Percentiles rank a stretch among this genome's conserved stretches.
phyloP scores from a whole-genome alignment of 2,888 invertebrate genomes.

The Drosophila diplacantha region DNA sequence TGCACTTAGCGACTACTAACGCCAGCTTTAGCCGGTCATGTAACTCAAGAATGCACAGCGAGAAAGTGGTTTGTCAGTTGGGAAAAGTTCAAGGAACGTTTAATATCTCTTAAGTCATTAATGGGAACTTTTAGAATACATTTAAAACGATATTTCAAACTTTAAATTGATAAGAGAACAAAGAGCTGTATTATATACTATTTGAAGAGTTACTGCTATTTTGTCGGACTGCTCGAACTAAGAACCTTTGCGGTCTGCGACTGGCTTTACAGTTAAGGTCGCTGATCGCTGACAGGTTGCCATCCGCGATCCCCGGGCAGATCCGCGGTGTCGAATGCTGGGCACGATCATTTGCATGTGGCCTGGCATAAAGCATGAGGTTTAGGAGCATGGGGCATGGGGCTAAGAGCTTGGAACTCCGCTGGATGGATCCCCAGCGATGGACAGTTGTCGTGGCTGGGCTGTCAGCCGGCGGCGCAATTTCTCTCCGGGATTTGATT shows the following conservation, averaged over 20 bases:
- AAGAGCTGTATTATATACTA: too few relatives aligned
- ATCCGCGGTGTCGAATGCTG: constrained; percentile 57
- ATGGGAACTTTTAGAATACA: too few relatives aligned
- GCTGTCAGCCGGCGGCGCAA: constrained; percentile 38
- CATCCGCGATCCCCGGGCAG: constrained; percentile 35
- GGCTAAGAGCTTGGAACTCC: constrained; percentile 1
- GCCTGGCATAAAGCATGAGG: constrained; percentile 53
- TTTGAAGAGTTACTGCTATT: accelerated
- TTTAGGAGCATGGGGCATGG: constrained; percentile 10
- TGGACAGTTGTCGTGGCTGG: constrained; percentile 62
- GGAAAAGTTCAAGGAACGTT: background rate
- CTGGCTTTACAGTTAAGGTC: constrained; percentile 73
- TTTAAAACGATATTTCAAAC: background rate
- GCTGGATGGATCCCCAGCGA: constrained; percentile 35
- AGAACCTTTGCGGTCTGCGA: constrained; percentile 56
- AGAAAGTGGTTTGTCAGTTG: background rate
- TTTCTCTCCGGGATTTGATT: constrained; percentile 58
- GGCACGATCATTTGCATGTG: constrained; percentile 70
- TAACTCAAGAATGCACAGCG: constrained; percentile 59
- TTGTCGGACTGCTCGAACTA: constrained; percentile 15
- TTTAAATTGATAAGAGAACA: too few relatives aligned
- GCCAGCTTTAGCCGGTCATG: constrained; percentile 59
- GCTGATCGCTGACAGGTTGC: constrained; percentile 70
- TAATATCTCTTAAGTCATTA: background rate
- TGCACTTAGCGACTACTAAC: constrained; percentile 71